Evolutionary conservation across 2,888 invertebrate genomes (phyloP).

Genomic region (Volucella inanis): DNA sequence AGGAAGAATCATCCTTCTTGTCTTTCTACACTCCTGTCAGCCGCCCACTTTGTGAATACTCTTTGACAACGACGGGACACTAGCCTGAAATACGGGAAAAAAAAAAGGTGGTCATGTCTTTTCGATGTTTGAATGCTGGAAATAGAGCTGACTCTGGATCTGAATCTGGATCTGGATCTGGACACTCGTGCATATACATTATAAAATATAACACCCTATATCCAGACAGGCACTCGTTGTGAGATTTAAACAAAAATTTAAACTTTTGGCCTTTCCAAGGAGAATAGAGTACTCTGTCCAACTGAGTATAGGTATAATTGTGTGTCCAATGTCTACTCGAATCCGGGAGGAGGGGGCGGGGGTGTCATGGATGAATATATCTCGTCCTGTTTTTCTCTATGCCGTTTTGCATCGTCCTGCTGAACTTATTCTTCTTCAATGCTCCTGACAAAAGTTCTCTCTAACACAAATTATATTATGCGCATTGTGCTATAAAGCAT

Average conservation of each 20-base stretch:
- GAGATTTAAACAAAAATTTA: constrained; percentile 68
- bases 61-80: constrained; percentile 29
- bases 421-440: constrained; percentile 22
- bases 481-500: constrained; percentile 63
- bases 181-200: constrained; percentile 19
- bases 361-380: constrained; percentile 24
- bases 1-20: constrained; percentile 49
- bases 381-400: constrained; percentile 13
- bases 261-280: constrained; percentile 51
- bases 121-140: constrained; percentile 31
- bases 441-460: constrained; percentile 53
- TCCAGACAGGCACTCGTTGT: constrained; percentile 33
- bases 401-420: not conserved
- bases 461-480: constrained; percentile 69
- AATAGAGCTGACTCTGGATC: no score
- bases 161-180: constrained; percentile 41
- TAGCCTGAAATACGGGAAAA: constrained; percentile 25
- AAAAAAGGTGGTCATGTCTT: constrained; percentile 30
- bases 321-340: constrained; percentile 23
- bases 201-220: constrained; percentile 9
- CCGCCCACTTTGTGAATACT: constrained; percentile 36
- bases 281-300: not conserved
- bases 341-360: not conserved
- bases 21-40: not conserved
- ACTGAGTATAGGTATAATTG: not conserved